phyloP scores from a whole-genome alignment of 2,797 vertebrate species.

The Pangasius krempfi region DNA sequence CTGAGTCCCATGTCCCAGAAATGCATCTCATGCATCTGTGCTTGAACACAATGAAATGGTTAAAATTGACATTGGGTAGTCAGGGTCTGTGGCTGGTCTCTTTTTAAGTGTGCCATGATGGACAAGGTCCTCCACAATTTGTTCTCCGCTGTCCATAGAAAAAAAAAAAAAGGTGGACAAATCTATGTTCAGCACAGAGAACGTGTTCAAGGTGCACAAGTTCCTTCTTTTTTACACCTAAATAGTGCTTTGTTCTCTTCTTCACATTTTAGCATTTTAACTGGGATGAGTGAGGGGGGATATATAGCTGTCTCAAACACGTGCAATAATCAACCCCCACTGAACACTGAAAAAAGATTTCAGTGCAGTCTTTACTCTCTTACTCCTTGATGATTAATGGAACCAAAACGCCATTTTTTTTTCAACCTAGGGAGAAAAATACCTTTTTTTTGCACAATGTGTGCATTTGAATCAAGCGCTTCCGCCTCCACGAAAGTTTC shows the following conservation, averaged over 20 bases:
- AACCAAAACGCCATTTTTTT: conserved; percentile 4
- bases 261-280: conserved; percentile 12
- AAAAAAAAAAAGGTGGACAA: conserved; percentile 2
- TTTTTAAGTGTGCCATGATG: conserved; percentile 24
- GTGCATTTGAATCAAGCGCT: conserved; percentile 2
- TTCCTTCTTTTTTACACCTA: conserved; percentile 46
- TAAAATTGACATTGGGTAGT: conserved; percentile 62
- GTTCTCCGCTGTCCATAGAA: conserved; percentile 40
- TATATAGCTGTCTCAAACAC: not conserved
- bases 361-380: not conserved
- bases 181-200: conserved; percentile 55
- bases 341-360: not conserved
- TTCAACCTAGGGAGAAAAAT: not conserved
- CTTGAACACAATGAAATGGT: conserved; percentile 54
- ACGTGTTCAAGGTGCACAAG: conserved; percentile 19
- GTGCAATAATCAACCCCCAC: conserved; percentile 23
- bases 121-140: conserved; percentile 57
- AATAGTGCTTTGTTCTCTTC: conserved; percentile 41
- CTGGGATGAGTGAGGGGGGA: not conserved
- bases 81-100: conserved; percentile 49
- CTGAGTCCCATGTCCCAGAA: conserved; percentile 51
- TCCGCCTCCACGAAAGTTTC: conserved; percentile 51
- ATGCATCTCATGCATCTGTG: conserved; percentile 62
- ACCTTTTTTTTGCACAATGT: conserved; percentile 1
- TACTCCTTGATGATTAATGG: conserved; percentile 37